Evolutionary conservation across 2,113 vertebrate species (phyloP).

Genomic region (Charadrius vociferus): DNA sequence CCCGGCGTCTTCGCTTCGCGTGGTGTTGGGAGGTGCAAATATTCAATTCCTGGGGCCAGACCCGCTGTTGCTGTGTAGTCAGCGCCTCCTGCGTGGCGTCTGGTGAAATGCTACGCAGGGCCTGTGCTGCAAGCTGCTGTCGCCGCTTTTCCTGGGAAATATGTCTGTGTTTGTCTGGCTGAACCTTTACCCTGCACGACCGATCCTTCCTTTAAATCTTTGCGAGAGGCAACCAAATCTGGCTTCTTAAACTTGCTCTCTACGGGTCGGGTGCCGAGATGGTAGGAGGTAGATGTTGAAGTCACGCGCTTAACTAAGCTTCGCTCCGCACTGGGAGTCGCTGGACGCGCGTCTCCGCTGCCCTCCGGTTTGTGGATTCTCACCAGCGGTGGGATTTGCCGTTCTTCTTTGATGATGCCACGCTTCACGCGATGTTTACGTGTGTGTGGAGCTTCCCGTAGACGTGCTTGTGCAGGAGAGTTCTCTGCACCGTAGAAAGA

Average conservation of each 20-base stretch:
- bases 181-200: accelerated
- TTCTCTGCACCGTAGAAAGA: background rate
- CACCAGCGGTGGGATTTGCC: background rate
- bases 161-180: accelerated
- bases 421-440: accelerated
- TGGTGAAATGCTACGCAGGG: background rate
- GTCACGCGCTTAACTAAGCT: background rate
- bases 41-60: accelerated
- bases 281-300: background rate
- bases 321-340: accelerated
- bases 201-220: background rate
- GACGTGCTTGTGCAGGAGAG: background rate
- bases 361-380: background rate
- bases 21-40: accelerated
- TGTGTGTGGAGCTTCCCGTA: background rate
- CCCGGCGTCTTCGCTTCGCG: background rate
- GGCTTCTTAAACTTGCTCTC: accelerated
- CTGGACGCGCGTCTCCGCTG: background rate
- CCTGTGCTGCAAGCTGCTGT: background rate
- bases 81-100: accelerated
- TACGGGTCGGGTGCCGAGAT: background rate
- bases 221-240: background rate
- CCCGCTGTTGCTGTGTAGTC: accelerated
- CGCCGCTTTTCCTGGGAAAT: background rate
- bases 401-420: accelerated